Evolutionary conservation across 1,140 invertebrate species (phyloP).

Genomic region (Coptotermes formosanus): DNA sequence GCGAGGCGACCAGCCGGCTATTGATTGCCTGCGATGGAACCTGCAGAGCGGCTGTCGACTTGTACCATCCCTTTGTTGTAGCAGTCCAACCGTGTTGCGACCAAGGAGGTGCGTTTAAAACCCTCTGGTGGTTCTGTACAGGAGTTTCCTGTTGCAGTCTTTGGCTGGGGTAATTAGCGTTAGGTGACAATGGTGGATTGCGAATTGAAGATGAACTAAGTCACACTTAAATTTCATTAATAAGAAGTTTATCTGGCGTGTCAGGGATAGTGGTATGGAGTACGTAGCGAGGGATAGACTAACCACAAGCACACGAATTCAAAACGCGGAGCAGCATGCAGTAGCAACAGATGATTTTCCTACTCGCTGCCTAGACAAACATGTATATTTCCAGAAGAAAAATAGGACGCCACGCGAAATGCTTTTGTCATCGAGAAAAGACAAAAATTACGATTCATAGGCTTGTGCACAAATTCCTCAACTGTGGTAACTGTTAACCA

Average conservation of each 20-base stretch:
- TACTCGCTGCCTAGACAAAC: too few species aligned
- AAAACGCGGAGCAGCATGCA: too few species aligned
- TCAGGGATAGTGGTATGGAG: neutral
- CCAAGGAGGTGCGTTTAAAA: slow-evolving; percentile 4
- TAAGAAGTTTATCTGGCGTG: neutral
- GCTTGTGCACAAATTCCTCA: too few species aligned
- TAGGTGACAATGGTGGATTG: neutral
- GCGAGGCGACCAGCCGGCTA: slow-evolving; percentile 9
- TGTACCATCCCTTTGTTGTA: slow-evolving; percentile 11
- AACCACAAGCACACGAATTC: too few species aligned
- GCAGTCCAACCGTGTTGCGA: neutral
- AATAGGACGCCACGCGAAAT: too few species aligned
- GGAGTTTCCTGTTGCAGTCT: neutral
- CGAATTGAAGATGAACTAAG: neutral
- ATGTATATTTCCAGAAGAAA: too few species aligned
- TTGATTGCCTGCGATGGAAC: slow-evolving; percentile 14
- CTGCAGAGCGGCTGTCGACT: neutral
- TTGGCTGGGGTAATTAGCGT: neutral
- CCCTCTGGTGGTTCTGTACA: neutral
- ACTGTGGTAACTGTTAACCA: too few species aligned
- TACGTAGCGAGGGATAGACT: too few species aligned
- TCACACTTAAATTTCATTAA: neutral
- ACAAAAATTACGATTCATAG: too few species aligned
- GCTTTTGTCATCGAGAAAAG: too few species aligned
- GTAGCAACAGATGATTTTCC: too few species aligned